Percentiles rank a stretch among this genome's conserved stretches.
Conservation (phyloP, 2,113 vertebrate genomes). For the Corynorhinus townsendii region DNA sequence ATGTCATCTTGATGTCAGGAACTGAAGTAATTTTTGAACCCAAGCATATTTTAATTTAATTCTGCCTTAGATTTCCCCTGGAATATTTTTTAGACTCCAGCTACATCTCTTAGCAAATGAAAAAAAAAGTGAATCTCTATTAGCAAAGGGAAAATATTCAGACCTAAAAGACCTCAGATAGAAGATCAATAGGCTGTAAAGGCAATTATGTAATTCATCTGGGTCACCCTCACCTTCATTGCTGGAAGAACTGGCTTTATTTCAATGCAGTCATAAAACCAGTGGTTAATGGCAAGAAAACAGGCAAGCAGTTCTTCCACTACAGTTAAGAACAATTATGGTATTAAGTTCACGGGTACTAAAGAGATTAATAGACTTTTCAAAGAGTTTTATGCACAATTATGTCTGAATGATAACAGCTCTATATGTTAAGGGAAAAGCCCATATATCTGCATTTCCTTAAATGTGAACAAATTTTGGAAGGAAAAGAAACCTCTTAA, state of each 20-base stretch:
- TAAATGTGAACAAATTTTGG: slow-evolving; percentile 68
- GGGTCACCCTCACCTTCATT: slow-evolving; percentile 73
- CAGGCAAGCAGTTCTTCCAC: slow-evolving; percentile 68
- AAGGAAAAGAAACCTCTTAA: slow-evolving; percentile 53
- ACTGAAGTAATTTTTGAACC: slow-evolving; percentile 17
- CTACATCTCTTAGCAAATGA: slow-evolving; percentile 16
- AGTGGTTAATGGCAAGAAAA: slow-evolving; percentile 71
- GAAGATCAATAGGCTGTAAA: slow-evolving; percentile 68
- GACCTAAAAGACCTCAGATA: slow-evolving; percentile 60
- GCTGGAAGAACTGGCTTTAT: slow-evolving; percentile 64
- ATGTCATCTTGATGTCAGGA: not conserved
- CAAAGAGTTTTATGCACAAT: slow-evolving; percentile 71
- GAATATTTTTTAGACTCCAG: not conserved
- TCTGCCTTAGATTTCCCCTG: not conserved
- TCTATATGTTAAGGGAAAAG: slow-evolving; percentile 50
- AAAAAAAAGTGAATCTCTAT: slow-evolving; percentile 8
- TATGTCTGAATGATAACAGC: slow-evolving; percentile 69
- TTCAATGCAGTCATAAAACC: slow-evolving; percentile 70
- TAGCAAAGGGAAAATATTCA: slow-evolving; percentile 60
- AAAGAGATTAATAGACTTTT: slow-evolving; percentile 74
- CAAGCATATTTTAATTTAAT: not conserved
- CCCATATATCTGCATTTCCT: slow-evolving; percentile 66
- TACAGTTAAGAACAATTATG: slow-evolving; percentile 69
- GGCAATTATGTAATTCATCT: slow-evolving; percentile 70
- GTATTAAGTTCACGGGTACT: slow-evolving; percentile 67